These are phyloP conservation scores for Nomada hirtipes DNA, from an alignment of 2,888 invertebrate species.

Conservation along the genomic window DNA sequence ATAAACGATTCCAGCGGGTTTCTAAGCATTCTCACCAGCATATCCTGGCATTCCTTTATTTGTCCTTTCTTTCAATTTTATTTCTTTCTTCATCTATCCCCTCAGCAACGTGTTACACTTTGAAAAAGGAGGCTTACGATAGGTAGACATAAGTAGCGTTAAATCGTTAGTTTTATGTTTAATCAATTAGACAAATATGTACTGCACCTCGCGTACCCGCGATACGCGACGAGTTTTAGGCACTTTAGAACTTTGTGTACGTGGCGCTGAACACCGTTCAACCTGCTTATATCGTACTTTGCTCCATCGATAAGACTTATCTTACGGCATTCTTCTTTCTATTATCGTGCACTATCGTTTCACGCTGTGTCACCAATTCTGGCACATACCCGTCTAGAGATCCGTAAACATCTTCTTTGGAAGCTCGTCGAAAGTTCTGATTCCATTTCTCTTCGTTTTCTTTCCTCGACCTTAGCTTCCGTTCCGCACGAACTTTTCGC, in stretches of 20 bases:
- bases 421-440: conserved; percentile 53
- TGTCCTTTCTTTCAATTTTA: not conserved
- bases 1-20: conserved; percentile 27
- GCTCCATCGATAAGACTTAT: conserved; percentile 61
- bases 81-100: not conserved
- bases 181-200: conserved; percentile 63
- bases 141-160: conserved; percentile 68
- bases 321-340: conserved; percentile 22
- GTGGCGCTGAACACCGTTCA: conserved; percentile 54
- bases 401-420: conserved; percentile 40
- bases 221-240: conserved; percentile 71
- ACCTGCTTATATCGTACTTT: conserved; percentile 60
- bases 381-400: conserved; percentile 53
- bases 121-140: conserved; percentile 67
- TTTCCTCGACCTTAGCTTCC: not conserved
- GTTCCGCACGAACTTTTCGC: not conserved
- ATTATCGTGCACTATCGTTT: conserved; percentile 59
- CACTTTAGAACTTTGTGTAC: conserved; percentile 68
- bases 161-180: conserved; percentile 50
- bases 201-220: conserved; percentile 64
- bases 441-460: not conserved
- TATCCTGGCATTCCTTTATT: conserved; percentile 41
- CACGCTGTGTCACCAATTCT: conserved; percentile 34
- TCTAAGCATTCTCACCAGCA: conserved; percentile 45
- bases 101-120: conserved; percentile 59